Evolutionary conservation across 2,797 vertebrate species (phyloP), one percentile per base, ranked within the genome.

Genomic region (Ciconia nigra): DNA sequence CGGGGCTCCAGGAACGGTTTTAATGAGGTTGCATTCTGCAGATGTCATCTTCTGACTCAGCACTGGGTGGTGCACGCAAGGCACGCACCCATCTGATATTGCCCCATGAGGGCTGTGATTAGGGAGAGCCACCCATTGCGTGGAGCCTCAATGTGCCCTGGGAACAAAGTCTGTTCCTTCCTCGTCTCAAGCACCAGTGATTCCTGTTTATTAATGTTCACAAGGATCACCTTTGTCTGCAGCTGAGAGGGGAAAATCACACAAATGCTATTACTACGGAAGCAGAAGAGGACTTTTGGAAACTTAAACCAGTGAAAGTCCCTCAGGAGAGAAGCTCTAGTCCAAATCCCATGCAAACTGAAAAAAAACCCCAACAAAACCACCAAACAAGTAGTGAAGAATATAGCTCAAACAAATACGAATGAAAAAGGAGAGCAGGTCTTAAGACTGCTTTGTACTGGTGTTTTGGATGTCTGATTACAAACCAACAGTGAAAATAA

Each of bases 161-260:
- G 57, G 94, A 93, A 33, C 95, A 96, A 96, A 94, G 94, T 97
- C 97, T 96, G 63, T 44, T 62, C 86, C 71, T 93, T 76, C 78
- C 46, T 13, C 0, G 0, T 17, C 58, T 63, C 7, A 1, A 79
- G 62, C 62, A 39, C 63, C 47, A 16, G 22, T 6, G 35, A 73
- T 15, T 91, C 70, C 58, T 66, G 35, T 37, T 95, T 49, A 67
- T 52, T 62, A 44, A 67, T 0, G 0, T 57, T 72, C 74, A 66
- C 58, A 52, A 55, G 71, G 44, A 76, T 93, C 90, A 89, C 59
- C 86, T 96, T 91, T 87, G 44, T 33, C 73, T 87, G n/a, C 35
- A 61, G 70, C 42, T 58, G 22, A 69, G 58, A 82, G 54, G 25
- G 35, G 47, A 24, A 78, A 87, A 76, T 52, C 44, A 51, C 58